phyloP scores from a whole-genome alignment of 2,113 vertebrate genomes.

The Gila orcuttii region DNA sequence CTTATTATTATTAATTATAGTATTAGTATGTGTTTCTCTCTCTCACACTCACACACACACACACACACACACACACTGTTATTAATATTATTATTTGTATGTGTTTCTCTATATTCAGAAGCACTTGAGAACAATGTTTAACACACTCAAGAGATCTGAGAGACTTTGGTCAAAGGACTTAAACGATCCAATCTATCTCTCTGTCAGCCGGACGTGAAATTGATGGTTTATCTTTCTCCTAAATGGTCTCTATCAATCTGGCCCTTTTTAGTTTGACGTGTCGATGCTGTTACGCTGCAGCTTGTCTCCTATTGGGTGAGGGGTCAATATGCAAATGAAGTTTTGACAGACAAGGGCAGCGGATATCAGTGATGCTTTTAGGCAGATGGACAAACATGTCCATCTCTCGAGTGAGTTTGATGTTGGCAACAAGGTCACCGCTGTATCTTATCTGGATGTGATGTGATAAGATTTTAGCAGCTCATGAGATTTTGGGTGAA shows the following conservation, averaged over 20 bases:
- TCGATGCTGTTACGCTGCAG: conserved; percentile 30
- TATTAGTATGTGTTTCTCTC: neutral
- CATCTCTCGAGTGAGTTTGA: conserved; percentile 13
- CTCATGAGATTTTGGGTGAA: neutral
- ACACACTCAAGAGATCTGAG: conserved; percentile 1
- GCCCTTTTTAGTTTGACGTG: conserved; percentile 45
- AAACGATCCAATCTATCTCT: conserved; percentile 44
- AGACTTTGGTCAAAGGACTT: conserved; percentile 16
- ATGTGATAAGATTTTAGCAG: neutral
- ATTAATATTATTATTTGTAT: no score
- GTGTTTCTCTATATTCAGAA: neutral
- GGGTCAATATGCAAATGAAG: conserved; percentile 50
- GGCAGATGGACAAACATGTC: conserved; percentile 44
- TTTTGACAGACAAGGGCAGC: conserved; percentile 53
- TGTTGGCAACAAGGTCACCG: conserved; percentile 25
- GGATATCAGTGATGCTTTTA: conserved; percentile 27
- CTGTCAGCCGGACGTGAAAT: conserved; percentile 45
- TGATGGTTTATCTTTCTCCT: conserved; percentile 48
- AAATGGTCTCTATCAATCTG: conserved; percentile 49
- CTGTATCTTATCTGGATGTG: conserved; percentile 15
- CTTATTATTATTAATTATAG: no score
- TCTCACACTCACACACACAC: no score
- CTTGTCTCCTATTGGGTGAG: conserved; percentile 25
- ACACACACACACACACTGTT: no score
- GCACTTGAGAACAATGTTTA: neutral